A percentile compares a stretch with the other conserved stretches of the same genome.
phyloP scores from a whole-genome alignment of 2,797 vertebrate genomes.

The Eospalax fontanierii region DNA sequence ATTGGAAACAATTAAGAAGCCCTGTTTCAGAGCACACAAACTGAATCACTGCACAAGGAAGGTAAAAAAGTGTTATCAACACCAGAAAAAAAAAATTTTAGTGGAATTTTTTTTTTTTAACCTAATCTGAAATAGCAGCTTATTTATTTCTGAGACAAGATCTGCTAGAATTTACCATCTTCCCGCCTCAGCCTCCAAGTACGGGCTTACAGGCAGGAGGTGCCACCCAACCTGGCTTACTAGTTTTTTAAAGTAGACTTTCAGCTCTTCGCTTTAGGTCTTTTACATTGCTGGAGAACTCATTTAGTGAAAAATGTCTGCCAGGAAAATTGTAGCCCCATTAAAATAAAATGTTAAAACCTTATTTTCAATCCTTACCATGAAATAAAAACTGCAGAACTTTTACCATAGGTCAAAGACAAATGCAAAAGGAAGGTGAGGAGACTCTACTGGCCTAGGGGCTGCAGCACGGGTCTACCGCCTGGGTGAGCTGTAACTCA shows the following conservation, averaged over 20 bases:
- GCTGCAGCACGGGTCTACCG: too few relatives aligned
- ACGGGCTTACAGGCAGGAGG: not conserved
- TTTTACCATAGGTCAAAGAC: not conserved
- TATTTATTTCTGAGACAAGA: not conserved
- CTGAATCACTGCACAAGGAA: not conserved
- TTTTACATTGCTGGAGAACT: not conserved
- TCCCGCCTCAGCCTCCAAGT: not conserved
- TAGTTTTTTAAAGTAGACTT: not conserved
- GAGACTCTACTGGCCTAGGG: too few relatives aligned
- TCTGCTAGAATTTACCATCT: not conserved
- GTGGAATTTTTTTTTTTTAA: not conserved
- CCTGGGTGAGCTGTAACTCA: not conserved
- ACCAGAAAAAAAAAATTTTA: slow-evolving; percentile 30
- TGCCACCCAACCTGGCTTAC: not conserved
- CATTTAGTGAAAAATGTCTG: not conserved
- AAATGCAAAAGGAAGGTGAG: not conserved
- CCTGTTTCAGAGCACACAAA: not conserved
- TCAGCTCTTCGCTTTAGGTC: not conserved
- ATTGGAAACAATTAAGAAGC: not conserved
- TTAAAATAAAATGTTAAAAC: slow-evolving; percentile 13
- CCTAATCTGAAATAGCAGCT: not conserved
- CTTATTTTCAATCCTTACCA: not conserved
- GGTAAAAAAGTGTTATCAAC: not conserved
- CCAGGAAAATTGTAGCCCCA: not conserved
- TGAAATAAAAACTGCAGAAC: slow-evolving; percentile 26